Evolutionary conservation across 2,797 vertebrate genomes (phyloP), one percentile per base, ranked within the genome.

Genomic region (Coracias cyanogaster): DNA sequence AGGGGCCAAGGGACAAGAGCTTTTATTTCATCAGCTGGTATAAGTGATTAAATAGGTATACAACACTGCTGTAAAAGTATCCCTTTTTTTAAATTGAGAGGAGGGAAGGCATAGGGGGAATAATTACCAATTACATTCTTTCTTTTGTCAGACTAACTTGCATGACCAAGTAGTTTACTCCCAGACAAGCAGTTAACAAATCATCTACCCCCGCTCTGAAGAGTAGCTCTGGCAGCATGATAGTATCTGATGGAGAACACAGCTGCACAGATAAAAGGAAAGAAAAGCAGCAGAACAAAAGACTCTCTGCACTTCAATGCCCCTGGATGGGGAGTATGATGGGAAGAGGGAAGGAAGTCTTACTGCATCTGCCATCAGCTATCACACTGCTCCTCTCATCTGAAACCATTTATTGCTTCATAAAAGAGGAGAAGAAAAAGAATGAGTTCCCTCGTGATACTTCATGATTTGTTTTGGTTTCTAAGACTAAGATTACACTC

Each of bases 11-110:
- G 95, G 97, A 98, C 51, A 77, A 95, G 82, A 82, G 82, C 57
- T 97, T 97, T 96, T 91, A 94, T 96, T 97, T 97, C 91, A 97
- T 97, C 95, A 95, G 73, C 80, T 97, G 82, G 78, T 95, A 69
- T 93, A 93, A 92, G 57, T 96, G 89, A 97, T 97, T 97, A 94
- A 97, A 96, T 90, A 93, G 86, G 66, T 87, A 86, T 26, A 94
- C 71, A 97, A 77, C 26, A 41, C n/a, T 86, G 81, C 61, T 85
- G 60, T 74, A 91, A 66, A 96, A 93, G 31, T 62, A 93, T 66
- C 29, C 58, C 33, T 86, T 73, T 76, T 72, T 29, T 7, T 43
- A 82, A 89, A 61, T 5, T 2, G 22, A 76, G 49, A 70, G 74
- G 48, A 60, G 41, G 25, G 49, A 64, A 60, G 41, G 51, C 2